Evolutionary conservation across 2,113 vertebrate species (phyloP).

Genomic region (Triplophysa tibetana): DNA sequence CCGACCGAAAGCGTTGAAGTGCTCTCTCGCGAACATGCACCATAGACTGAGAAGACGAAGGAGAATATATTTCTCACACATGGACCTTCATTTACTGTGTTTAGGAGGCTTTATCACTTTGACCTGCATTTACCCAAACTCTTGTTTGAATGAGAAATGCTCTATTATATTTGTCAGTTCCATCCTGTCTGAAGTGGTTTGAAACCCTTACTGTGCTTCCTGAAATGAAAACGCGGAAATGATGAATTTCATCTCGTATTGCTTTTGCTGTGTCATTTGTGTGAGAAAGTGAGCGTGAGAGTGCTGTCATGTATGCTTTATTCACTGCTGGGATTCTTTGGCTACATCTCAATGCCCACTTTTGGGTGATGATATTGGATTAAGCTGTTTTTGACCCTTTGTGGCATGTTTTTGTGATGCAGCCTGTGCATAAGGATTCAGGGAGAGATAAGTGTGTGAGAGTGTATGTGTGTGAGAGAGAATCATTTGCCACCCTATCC

Average conservation of each 20-base stretch:
- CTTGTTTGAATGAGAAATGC: background rate
- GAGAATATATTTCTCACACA: slow-evolving; percentile 1
- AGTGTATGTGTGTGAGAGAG: background rate
- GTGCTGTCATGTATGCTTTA: background rate
- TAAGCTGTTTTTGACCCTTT: background rate
- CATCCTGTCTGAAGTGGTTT: slow-evolving; percentile 8
- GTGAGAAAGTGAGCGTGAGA: background rate
- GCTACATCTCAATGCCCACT: background rate
- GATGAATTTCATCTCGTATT: background rate
- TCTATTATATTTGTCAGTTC: background rate
- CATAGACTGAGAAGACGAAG: too few relatives aligned
- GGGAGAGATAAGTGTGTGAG: background rate
- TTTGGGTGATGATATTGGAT: background rate
- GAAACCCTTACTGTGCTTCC: background rate
- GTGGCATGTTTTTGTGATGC: background rate
- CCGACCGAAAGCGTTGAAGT: too few relatives aligned
- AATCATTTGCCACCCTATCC: slow-evolving; percentile 1
- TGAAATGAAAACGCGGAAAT: slow-evolving; percentile 3
- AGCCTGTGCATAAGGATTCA: background rate
- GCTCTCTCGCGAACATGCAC: too few relatives aligned
- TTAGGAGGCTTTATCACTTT: background rate
- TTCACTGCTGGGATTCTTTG: slow-evolving; percentile 15
- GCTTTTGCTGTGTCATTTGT: slow-evolving; percentile 7
- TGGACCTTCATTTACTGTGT: background rate
- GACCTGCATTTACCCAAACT: background rate